phyloP scores from a whole-genome alignment of 1,140 invertebrate genomes.

The Carcinoscorpius rotundicauda region DNA sequence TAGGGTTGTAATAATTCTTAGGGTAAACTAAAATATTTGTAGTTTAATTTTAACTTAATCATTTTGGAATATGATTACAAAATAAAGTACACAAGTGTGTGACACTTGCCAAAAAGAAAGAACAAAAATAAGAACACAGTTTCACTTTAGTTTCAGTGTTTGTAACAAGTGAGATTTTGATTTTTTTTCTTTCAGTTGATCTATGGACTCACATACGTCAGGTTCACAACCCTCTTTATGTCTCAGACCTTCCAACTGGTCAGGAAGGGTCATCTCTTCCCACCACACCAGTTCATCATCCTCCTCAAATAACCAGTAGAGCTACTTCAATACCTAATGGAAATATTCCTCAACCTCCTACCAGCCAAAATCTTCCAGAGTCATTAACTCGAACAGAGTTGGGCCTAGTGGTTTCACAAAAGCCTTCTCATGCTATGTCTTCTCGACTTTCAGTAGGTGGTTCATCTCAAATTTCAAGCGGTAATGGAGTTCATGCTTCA shows the following conservation, averaged over 20 bases:
- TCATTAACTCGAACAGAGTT: neutral
- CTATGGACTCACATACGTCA: conserved; percentile 24
- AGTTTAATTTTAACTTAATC: no score
- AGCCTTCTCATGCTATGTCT: neutral
- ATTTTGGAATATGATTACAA: no score
- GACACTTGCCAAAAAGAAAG: no score
- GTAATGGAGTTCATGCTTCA: neutral
- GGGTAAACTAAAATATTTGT: no score
- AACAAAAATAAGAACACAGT: no score
- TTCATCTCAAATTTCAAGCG: neutral
- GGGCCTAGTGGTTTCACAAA: neutral
- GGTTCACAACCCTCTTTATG: conserved; percentile 23
- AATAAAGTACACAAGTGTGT: no score
- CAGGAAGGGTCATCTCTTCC: conserved; percentile 15
- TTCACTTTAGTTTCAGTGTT: no score
- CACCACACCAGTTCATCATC: conserved; percentile 15
- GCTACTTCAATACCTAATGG: conserved; percentile 11
- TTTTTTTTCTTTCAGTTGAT: conserved; percentile 14
- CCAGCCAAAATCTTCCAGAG: neutral
- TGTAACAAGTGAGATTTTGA: no score
- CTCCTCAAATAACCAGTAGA: neutral
- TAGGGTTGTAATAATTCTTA: no score
- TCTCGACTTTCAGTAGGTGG: neutral
- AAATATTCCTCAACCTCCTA: conserved; percentile 10
- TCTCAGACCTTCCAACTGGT: conserved; percentile 15